These are phyloP conservation scores for Coelopa pilipes DNA, from an alignment of 2,888 invertebrate species.

Conservation along the genomic window DNA sequence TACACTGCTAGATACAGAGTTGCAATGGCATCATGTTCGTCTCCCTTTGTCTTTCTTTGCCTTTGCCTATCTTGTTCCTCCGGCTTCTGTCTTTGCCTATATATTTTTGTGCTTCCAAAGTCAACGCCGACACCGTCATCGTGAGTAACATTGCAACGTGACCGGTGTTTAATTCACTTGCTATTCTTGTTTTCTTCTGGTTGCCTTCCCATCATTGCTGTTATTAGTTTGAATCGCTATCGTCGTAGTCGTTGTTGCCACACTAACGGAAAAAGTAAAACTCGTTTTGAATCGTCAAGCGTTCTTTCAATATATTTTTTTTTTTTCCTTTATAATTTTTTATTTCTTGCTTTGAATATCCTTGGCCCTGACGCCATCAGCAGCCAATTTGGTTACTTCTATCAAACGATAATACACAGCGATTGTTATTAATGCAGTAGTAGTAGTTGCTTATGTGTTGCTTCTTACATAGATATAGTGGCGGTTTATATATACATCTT, in stretches of 20 bases:
- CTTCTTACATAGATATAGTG: background rate
- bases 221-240: background rate
- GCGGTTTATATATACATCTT: too few species aligned
- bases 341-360: constrained; percentile 24
- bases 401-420: background rate
- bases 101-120: background rate
- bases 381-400: background rate
- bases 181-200: constrained; percentile 10
- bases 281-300: background rate
- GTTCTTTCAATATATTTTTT: too few species aligned
- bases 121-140: background rate
- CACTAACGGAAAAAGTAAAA: background rate
- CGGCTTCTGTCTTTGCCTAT: background rate
- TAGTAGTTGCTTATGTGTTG: constrained; percentile 3
- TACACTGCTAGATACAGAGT: background rate
- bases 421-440: background rate
- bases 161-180: constrained; percentile 29
- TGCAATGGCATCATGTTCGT: background rate
- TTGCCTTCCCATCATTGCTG: constrained; percentile 1
- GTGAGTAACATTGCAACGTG: constrained; percentile 31
- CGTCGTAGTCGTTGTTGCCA: too few species aligned
- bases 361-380: constrained; percentile 14
- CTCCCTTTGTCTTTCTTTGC: background rate
- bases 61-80: background rate
- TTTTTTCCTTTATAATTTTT: background rate